phyloP scores from a whole-genome alignment of 2,797 vertebrate genomes.

The Oryzias sinensis region DNA sequence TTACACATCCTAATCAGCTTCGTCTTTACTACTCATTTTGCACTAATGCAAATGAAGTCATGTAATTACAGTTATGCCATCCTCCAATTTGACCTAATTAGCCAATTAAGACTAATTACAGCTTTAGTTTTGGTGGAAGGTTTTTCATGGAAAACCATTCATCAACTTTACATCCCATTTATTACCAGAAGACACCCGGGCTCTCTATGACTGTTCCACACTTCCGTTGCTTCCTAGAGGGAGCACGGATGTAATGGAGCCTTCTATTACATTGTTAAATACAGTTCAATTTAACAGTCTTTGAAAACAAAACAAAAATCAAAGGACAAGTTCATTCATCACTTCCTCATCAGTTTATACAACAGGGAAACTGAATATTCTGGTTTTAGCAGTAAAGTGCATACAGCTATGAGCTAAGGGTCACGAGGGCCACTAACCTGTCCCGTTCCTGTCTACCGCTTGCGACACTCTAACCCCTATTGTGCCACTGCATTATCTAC shows the following conservation, averaged over 20 bases:
- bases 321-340: conserved; percentile 11
- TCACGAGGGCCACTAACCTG: conserved; percentile 27
- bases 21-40: conserved; percentile 25
- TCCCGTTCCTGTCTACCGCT: conserved; percentile 17
- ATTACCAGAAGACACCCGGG: conserved; percentile 51
- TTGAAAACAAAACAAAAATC: conserved; percentile 1
- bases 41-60: conserved; percentile 32
- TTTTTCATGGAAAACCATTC: conserved; percentile 74
- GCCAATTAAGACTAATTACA: conserved; percentile 76
- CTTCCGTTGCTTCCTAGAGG: conserved; percentile 23
- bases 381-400: not conserved
- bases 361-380: not conserved
- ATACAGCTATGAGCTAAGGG: conserved; percentile 27
- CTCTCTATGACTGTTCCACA: conserved; percentile 6
- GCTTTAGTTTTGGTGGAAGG: conserved; percentile 70
- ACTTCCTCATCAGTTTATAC: conserved; percentile 21
- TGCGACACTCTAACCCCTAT: conserved; percentile 46
- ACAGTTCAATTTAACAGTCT: conserved; percentile 33
- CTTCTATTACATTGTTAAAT: conserved; percentile 16
- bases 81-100: conserved; percentile 70
- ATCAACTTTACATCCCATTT: conserved; percentile 64
- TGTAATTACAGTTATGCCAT: conserved; percentile 62
- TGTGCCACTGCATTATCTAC: conserved; percentile 66
- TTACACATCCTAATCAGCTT: conserved; percentile 4
- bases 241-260: conserved; percentile 3